Conservation (phyloP, 2,888 invertebrate genomes). For the Tupiocoris notatus region DNA sequence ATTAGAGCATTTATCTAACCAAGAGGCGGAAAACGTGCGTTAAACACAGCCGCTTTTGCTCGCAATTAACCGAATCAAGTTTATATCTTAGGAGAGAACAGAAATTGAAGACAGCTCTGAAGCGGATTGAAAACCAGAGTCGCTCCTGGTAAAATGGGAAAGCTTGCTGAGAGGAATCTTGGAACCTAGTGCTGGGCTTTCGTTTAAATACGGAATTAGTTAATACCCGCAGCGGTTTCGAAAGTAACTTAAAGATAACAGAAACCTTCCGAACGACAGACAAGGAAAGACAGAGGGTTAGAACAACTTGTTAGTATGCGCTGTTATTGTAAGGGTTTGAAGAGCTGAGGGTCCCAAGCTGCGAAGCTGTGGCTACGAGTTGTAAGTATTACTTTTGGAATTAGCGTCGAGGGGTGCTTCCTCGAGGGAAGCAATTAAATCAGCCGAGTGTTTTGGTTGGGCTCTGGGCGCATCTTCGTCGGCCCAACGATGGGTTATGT, state of each 20-base stretch:
- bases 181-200: too few relatives aligned
- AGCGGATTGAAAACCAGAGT: too few relatives aligned
- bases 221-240: conserved; percentile 27
- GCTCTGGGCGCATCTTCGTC: too few relatives aligned
- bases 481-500: too few relatives aligned
- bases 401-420: conserved; percentile 3
- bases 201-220: conserved; percentile 27
- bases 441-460: conserved; percentile 23
- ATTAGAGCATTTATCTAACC: too few relatives aligned
- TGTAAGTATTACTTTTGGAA: conserved; percentile 17
- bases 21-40: too few relatives aligned
- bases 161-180: too few relatives aligned
- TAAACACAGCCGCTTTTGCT: too few relatives aligned
- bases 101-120: too few relatives aligned
- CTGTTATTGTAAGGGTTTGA: conserved; percentile 21
- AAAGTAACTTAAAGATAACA: conserved; percentile 28
- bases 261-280: neutral
- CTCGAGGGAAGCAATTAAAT: conserved; percentile 21
- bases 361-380: neutral
- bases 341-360: neutral
- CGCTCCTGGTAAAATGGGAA: too few relatives aligned
- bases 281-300: neutral
- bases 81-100: too few relatives aligned
- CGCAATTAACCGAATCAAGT: too few relatives aligned
- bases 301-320: conserved; percentile 33